A percentile compares a stretch with the other conserved stretches of the same genome.
These are phyloP conservation scores for Hydrolagus colliei DNA, from an alignment of 2,797 vertebrate genomes.

Conservation along the genomic window DNA sequence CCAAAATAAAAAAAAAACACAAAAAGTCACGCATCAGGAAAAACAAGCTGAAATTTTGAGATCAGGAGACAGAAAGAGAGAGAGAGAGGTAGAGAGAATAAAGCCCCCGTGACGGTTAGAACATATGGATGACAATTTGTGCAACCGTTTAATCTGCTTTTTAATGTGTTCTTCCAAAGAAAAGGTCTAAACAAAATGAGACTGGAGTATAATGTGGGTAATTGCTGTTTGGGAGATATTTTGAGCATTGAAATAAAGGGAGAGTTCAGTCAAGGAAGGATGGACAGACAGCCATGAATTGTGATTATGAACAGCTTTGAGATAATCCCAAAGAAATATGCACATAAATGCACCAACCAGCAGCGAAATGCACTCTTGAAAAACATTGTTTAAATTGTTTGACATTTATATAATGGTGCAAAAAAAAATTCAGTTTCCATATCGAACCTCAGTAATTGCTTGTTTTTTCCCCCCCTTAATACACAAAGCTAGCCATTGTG, in stretches of 20 bases:
- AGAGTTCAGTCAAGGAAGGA: no score
- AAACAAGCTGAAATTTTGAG: no score
- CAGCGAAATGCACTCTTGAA: background rate
- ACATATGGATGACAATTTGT: background rate
- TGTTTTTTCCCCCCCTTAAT: no score
- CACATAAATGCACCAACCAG: background rate
- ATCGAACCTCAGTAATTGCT: no score
- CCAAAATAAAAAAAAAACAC: background rate
- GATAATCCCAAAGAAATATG: background rate
- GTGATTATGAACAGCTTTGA: background rate
- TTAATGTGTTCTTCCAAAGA: background rate
- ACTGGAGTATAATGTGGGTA: background rate
- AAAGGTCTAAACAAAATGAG: background rate
- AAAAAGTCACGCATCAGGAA: background rate
- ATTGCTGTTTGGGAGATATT: background rate
- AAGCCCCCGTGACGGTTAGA: background rate
- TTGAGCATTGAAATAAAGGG: no score
- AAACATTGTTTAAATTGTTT: conserved; percentile 21
- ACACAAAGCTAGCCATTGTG: no score
- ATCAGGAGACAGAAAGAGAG: no score
- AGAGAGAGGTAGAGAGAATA: no score
- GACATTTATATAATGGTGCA: background rate
- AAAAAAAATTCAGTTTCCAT: background rate
- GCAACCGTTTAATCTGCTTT: background rate
- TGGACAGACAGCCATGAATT: no score